Percentiles rank a stretch among this genome's conserved stretches.
phyloP scores from a whole-genome alignment of 2,888 invertebrate species.

The Cordylochernes scorpioides region DNA sequence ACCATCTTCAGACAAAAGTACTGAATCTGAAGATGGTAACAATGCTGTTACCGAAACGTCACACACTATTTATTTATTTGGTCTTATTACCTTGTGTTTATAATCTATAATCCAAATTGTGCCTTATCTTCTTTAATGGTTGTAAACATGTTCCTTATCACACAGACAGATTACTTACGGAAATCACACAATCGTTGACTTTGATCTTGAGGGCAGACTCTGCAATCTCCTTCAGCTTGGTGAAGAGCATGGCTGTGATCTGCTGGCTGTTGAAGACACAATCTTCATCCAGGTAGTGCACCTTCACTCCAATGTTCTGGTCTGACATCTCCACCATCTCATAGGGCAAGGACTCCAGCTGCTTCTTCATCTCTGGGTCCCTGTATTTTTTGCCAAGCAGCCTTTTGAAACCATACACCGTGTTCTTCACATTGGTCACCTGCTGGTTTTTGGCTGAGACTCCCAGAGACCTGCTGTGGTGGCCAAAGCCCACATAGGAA shows the following conservation, averaged over 20 bases:
- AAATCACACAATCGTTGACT: slow-evolving; percentile 76
- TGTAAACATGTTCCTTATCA: too few relatives aligned
- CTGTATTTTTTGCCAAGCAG: slow-evolving; percentile 61
- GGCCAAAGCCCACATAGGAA: slow-evolving; percentile 80
- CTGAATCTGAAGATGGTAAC: too few relatives aligned
- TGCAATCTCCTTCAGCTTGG: slow-evolving; percentile 78
- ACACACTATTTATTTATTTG: too few relatives aligned
- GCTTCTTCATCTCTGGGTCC: slow-evolving; percentile 41
- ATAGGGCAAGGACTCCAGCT: slow-evolving; percentile 49
- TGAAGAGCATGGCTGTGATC: slow-evolving; percentile 80
- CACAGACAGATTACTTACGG: slow-evolving; percentile 29
- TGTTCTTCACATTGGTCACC: slow-evolving; percentile 90
- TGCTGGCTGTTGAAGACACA: slow-evolving; percentile 68
- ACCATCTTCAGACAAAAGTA: too few relatives aligned
- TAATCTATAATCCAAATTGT: too few relatives aligned
- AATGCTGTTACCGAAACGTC: too few relatives aligned
- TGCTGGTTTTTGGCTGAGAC: slow-evolving; percentile 88
- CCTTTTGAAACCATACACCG: slow-evolving; percentile 73
- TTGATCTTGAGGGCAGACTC: slow-evolving; percentile 60
- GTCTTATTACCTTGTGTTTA: too few relatives aligned
- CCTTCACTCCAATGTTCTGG: slow-evolving; percentile 41
- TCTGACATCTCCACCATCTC: slow-evolving; percentile 43
- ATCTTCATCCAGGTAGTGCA: slow-evolving; percentile 53
- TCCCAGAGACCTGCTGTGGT: slow-evolving; percentile 71
- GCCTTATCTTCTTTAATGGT: too few relatives aligned